Percentiles rank a stretch among this genome's conserved stretches.
Evolutionary conservation across 2,113 vertebrate genomes (phyloP).

Genomic region (Merops nubicus): DNA sequence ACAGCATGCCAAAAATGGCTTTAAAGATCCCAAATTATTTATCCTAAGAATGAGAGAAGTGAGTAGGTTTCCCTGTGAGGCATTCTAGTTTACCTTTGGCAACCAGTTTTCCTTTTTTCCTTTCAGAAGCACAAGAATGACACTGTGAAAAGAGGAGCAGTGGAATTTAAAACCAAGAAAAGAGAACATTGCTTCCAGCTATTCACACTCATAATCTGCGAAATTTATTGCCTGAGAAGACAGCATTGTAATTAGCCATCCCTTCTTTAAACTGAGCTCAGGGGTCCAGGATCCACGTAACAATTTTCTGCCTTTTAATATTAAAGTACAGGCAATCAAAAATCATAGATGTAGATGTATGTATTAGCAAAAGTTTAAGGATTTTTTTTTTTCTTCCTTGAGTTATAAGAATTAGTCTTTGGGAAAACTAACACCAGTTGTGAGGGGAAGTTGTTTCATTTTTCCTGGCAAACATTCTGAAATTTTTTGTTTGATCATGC

Average conservation of each 20-base stretch:
- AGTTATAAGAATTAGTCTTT: background rate
- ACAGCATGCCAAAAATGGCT: background rate
- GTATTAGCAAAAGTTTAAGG: background rate
- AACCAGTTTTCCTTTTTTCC: background rate
- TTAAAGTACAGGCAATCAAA: background rate
- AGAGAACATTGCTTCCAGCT: conserved; percentile 17
- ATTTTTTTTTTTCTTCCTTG: background rate
- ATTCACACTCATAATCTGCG: conserved; percentile 4
- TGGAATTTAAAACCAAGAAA: conserved; percentile 22
- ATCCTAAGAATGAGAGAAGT: background rate
- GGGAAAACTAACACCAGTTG: background rate
- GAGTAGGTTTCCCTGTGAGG: background rate
- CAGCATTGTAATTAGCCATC: background rate
- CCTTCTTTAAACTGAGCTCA: background rate
- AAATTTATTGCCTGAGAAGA: conserved; percentile 23
- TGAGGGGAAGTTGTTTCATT: background rate
- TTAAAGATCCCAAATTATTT: background rate
- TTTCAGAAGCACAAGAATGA: background rate
- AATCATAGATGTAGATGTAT: background rate
- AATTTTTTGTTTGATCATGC: background rate
- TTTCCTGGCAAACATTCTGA: background rate
- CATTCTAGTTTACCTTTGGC: background rate
- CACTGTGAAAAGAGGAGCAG: background rate
- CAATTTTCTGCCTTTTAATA: background rate
- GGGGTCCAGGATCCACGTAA: background rate